phyloP scores from a whole-genome alignment of 2,888 invertebrate species.

The Polydrusus pterygomalis region DNA sequence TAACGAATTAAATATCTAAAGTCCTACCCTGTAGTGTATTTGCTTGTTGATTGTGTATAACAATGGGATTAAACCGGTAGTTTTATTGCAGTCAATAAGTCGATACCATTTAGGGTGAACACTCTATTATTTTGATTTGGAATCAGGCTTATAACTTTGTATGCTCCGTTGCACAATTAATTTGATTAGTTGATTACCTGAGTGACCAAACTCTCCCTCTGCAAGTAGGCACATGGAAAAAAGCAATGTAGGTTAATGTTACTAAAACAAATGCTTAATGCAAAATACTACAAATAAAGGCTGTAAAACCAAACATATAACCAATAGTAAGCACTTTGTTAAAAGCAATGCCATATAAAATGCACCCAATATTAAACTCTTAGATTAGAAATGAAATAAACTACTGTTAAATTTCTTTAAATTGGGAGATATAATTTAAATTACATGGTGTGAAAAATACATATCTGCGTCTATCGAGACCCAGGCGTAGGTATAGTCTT shows the following conservation, averaged over 20 bases:
- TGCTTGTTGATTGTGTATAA: too few species aligned
- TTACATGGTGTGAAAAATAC: not conserved
- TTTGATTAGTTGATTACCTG: slow-evolving; percentile 74
- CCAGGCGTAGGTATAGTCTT: too few species aligned
- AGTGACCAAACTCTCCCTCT: slow-evolving; percentile 80
- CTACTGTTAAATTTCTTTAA: slow-evolving; percentile 1
- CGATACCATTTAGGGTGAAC: too few species aligned
- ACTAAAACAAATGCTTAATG: slow-evolving; percentile 34
- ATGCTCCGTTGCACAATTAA: not conserved
- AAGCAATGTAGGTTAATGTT: slow-evolving; percentile 52
- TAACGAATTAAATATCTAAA: too few species aligned
- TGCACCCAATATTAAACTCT: not conserved
- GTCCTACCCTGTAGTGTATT: too few species aligned
- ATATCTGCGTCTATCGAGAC: too few species aligned
- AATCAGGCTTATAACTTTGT: not conserved
- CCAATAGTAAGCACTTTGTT: not conserved
- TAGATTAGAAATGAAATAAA: not conserved
- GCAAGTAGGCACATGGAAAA: slow-evolving; percentile 58
- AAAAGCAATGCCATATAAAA: not conserved
- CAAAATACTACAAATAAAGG: slow-evolving; percentile 24
- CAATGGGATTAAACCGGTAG: too few species aligned
- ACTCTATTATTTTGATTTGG: too few species aligned
- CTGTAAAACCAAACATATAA: slow-evolving; percentile 1
- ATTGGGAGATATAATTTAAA: not conserved
- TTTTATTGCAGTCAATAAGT: too few species aligned